Evolutionary conservation across 1,140 invertebrate genomes (phyloP), one percentile per base, ranked within the genome.

Genomic region (Caenorhabditis latens): DNA sequence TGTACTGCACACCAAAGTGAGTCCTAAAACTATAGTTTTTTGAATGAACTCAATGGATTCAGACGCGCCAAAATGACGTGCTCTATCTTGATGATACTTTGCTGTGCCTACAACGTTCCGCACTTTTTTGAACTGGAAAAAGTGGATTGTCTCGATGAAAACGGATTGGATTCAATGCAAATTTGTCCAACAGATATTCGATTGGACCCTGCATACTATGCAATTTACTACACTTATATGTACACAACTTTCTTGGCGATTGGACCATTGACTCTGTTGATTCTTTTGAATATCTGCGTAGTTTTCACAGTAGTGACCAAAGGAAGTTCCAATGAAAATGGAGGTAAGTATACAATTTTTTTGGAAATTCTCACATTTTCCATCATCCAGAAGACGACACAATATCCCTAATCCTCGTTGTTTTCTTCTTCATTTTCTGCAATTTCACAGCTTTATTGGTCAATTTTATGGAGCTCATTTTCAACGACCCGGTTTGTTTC

Each of bases 371-470:
- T 3, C 2, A 43, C 5, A 84, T 24, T 42, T 67, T 32, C 16
- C 16, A 61, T 85, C 14, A 79, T 83, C 24, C 63, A 83, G 89
- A 88, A 50, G 91, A 91, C 8, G 91, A 92, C 85, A 92, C 91
- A 19, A 82, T 92, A 3, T 90, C 88, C 32, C 87, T 92, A 13
- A 92, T 92, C 32, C 86, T 92, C 13, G 91, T 92, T 32, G 91
- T 92, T 13, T 92, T 89, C 63, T 86, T 92, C 61, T 92, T 92
- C 85, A 92, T 92, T 83, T 92, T 92, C 84, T 92, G 92, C 86
- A 92, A 92, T 71, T 92, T 91, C 83, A 91, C 89, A 7, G 92
- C 91, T 32, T 85, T 92, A n/a, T 58, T 92, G 42, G 90, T 92
- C 79, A 92, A 92, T 84, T 92, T 92, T 84, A 88, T 92, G 55